A percentile compares a stretch with the other conserved stretches of the same genome.
Evolutionary conservation across 1,140 invertebrate species (phyloP).

Genomic region (Berghia stephanieae): DNA sequence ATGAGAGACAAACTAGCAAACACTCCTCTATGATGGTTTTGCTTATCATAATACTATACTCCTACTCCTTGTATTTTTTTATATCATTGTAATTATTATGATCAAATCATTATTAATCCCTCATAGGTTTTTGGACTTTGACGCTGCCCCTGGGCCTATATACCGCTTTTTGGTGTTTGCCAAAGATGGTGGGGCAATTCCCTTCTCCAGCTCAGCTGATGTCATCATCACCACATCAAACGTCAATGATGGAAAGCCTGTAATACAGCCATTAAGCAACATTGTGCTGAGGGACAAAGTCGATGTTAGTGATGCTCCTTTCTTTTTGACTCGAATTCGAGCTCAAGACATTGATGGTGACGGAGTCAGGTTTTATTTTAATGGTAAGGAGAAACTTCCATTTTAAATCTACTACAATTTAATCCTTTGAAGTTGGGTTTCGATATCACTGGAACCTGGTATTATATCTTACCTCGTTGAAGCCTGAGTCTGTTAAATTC

Average conservation of each 20-base stretch:
- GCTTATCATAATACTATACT: too few relatives aligned
- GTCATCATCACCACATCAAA: conserved; percentile 69
- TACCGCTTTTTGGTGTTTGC: conserved; percentile 61
- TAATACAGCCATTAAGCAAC: conserved; percentile 75
- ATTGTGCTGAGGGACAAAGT: conserved; percentile 93
- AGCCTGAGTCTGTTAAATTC: too few relatives aligned
- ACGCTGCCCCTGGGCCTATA: conserved; percentile 37
- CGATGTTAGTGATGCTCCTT: conserved; percentile 83
- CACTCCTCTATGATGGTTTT: too few relatives aligned
- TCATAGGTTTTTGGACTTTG: conserved; percentile 24
- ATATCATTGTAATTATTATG: background rate
- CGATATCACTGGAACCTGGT: too few relatives aligned
- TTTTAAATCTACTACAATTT: background rate
- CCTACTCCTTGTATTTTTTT: too few relatives aligned
- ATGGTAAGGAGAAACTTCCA: conserved; percentile 45
- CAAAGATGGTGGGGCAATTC: conserved; percentile 58
- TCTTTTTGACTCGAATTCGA: conserved; percentile 89
- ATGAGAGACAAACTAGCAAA: too few relatives aligned
- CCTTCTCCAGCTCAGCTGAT: conserved; percentile 78
- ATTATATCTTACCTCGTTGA: too few relatives aligned
- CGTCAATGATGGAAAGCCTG: conserved; percentile 62
- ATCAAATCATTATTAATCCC: background rate
- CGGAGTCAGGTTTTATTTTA: conserved; percentile 59
- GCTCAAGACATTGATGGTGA: conserved; percentile 88
- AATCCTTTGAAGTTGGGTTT: conserved; percentile 26